Evolutionary conservation across 2,113 vertebrate species (phyloP).

Genomic region (Terrapene triunguis): DNA sequence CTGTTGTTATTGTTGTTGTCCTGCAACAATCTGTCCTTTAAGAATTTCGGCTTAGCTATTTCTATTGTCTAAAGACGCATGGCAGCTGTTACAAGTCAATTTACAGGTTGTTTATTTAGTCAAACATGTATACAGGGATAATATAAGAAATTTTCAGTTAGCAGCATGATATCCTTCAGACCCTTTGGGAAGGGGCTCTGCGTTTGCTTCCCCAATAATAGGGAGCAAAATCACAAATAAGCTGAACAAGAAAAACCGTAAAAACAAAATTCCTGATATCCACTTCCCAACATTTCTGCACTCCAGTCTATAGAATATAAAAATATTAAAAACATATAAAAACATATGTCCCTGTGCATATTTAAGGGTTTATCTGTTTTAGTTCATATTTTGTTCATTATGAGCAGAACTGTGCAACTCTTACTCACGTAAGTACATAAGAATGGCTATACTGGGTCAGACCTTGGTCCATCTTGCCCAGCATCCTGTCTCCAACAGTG

Average conservation of each 20-base stretch:
- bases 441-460: neutral
- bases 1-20: neutral
- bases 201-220: neutral
- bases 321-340: neutral
- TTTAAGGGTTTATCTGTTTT: no score
- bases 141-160: neutral
- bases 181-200: accelerated
- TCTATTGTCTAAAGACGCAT: neutral
- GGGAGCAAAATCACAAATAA: accelerated
- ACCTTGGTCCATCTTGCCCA: neutral
- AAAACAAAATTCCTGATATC: neutral
- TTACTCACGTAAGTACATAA: neutral
- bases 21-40: neutral
- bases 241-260: neutral
- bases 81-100: neutral
- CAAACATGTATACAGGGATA: accelerated
- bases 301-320: no score
- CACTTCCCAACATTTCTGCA: neutral
- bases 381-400: neutral
- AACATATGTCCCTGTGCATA: neutral
- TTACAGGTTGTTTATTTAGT: neutral
- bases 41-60: neutral
- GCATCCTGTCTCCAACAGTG: neutral
- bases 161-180: neutral
- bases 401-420: no score